Evolutionary conservation across 2,888 invertebrate species (phyloP).

Genomic region (Microplitis manilae): DNA sequence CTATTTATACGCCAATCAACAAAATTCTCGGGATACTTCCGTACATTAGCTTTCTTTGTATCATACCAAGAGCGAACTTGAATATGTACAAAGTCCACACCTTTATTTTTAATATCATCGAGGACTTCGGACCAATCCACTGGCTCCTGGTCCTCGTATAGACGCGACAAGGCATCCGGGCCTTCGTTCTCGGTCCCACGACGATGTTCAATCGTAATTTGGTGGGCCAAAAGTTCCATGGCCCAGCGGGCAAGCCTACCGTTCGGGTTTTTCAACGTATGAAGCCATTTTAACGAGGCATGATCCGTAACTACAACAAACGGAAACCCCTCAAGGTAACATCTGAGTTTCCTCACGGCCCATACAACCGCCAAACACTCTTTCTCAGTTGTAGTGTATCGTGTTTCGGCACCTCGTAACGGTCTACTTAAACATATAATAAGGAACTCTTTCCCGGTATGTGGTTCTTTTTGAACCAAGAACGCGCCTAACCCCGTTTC

Average conservation of each 20-base stretch:
- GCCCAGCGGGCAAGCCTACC: conserved; percentile 20
- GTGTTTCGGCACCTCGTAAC: background rate
- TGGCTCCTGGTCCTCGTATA: background rate
- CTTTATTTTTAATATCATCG: background rate
- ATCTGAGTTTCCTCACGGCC: background rate
- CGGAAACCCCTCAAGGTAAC: background rate
- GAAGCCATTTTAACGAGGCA: conserved; percentile 41
- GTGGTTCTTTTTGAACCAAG: conserved; percentile 40
- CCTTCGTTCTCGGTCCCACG: background rate
- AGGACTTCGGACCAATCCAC: background rate
- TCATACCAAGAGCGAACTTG: background rate
- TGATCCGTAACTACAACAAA: conserved; percentile 54
- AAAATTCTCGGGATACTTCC: background rate
- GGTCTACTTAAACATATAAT: background rate
- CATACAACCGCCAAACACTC: no score
- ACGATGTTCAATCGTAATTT: background rate
- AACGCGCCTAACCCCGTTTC: no score
- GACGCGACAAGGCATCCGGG: background rate
- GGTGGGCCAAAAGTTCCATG: background rate
- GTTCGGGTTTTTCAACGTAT: conserved; percentile 34
- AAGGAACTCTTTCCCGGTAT: conserved; percentile 19
- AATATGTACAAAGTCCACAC: background rate
- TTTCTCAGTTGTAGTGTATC: background rate
- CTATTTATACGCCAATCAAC: background rate
- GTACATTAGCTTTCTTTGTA: background rate